Conservation (phyloP, 2,888 invertebrate species). For the Pristionchus fissidentatus region DNA sequence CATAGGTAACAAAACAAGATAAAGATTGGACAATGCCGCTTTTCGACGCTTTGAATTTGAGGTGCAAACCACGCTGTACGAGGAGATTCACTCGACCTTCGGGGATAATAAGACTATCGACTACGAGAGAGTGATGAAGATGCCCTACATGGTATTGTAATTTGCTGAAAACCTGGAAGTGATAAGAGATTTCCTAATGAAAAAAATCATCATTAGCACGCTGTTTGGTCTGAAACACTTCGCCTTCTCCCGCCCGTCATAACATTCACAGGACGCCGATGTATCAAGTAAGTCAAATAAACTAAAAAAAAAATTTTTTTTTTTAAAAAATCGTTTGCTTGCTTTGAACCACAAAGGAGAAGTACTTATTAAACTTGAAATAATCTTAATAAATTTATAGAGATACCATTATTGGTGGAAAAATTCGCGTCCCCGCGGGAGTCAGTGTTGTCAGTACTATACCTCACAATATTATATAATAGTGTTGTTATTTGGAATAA, state of each 20-base stretch:
- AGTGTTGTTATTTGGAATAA: too few relatives aligned
- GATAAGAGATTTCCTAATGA: too few relatives aligned
- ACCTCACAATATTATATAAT: too few relatives aligned
- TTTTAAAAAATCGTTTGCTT: too few relatives aligned
- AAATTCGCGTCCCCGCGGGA: too few relatives aligned
- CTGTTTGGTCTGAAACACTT: slow-evolving; percentile 33
- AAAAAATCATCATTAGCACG: neutral
- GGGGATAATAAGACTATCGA: neutral
- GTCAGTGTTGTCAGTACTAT: too few relatives aligned
- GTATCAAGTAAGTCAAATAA: neutral
- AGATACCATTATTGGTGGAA: too few relatives aligned
- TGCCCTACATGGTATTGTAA: neutral
- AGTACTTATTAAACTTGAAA: too few relatives aligned
- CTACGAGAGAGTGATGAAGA: slow-evolving; percentile 34
- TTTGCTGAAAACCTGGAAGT: neutral
- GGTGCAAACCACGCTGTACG: neutral
- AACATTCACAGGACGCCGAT: slow-evolving; percentile 34
- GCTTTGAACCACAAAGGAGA: too few relatives aligned
- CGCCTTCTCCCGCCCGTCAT: slow-evolving; percentile 30
- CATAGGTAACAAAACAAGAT: too few relatives aligned
- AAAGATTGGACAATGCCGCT: too few relatives aligned
- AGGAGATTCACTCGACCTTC: neutral
- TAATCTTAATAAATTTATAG: too few relatives aligned
- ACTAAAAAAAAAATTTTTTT: neutral
- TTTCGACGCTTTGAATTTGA: neutral